These are phyloP conservation scores for Puffinus mauretanicus DNA, from an alignment of 2,113 vertebrate genomes.

Conservation along the genomic window DNA sequence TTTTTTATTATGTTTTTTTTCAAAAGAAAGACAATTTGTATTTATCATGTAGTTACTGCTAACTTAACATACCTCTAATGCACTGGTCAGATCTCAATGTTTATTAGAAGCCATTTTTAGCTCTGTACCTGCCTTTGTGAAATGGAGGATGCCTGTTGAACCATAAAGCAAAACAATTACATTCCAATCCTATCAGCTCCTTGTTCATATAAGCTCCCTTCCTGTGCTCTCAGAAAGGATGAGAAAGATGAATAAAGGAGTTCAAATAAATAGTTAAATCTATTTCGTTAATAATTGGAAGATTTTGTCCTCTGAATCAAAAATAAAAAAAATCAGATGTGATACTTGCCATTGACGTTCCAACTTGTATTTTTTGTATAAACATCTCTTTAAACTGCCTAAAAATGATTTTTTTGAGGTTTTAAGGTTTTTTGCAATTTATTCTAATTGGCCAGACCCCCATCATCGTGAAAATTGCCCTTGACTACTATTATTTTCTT, in stretches of 20 bases:
- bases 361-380: neutral
- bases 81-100: neutral
- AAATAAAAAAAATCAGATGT: neutral
- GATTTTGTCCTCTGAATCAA: neutral
- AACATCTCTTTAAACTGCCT: neutral
- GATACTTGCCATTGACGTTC: neutral
- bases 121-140: neutral
- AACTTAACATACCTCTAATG: neutral
- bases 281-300: neutral
- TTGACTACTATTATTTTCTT: constrained; percentile 35
- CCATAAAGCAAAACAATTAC: neutral
- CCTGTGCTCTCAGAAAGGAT: neutral
- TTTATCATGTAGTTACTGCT: neutral
- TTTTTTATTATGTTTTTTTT: neutral
- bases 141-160: neutral
- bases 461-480: constrained; percentile 22
- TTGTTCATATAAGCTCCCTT: neutral
- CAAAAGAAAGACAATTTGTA: neutral
- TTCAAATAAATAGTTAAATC: neutral
- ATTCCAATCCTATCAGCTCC: neutral
- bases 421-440: neutral
- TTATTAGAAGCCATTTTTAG: neutral
- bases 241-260: neutral
- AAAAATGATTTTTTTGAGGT: neutral
- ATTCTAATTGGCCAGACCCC: neutral